Evolutionary conservation across 2,888 invertebrate genomes (phyloP).

Genomic region (Desoria tigrina): DNA sequence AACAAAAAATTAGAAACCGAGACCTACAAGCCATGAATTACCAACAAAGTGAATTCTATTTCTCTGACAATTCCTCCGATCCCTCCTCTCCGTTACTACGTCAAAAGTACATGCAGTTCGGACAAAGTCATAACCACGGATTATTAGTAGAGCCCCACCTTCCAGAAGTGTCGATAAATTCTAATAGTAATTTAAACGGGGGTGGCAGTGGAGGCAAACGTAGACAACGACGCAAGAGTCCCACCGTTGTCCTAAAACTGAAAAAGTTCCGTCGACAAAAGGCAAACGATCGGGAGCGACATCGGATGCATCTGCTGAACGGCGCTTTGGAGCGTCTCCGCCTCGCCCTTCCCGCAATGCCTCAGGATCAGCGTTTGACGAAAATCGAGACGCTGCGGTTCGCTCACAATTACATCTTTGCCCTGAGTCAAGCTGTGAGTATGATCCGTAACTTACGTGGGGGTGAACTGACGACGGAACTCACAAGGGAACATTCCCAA

Average conservation of each 20-base stretch:
- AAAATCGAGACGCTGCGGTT: slow-evolving; percentile 93
- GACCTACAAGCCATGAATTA: slow-evolving; percentile 1
- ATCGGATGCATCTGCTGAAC: slow-evolving; percentile 93
- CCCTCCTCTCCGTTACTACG: not conserved
- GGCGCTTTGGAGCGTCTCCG: slow-evolving; percentile 80
- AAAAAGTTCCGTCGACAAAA: slow-evolving; percentile 84
- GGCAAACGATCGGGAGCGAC: slow-evolving; percentile 89
- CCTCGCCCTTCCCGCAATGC: slow-evolving; percentile 82
- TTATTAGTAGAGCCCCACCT: slow-evolving; percentile 19
- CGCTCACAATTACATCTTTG: slow-evolving; percentile 94
- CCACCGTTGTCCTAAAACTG: slow-evolving; percentile 72
- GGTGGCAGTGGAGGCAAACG: slow-evolving; percentile 21
- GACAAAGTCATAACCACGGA: not conserved
- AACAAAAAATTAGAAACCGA: not conserved
- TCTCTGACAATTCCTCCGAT: slow-evolving; percentile 15
- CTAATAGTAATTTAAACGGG: not conserved
- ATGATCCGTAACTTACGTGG: slow-evolving; percentile 61
- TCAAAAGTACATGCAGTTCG: not conserved
- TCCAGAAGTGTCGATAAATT: slow-evolving; percentile 14
- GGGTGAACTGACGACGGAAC: slow-evolving; percentile 4
- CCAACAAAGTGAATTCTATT: slow-evolving; percentile 1
- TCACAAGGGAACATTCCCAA: no score
- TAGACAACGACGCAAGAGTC: slow-evolving; percentile 56
- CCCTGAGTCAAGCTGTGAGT: slow-evolving; percentile 80
- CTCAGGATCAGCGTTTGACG: slow-evolving; percentile 90